phyloP scores from a whole-genome alignment of 2,888 invertebrate genomes.

The Rhagonycha fulva region DNA sequence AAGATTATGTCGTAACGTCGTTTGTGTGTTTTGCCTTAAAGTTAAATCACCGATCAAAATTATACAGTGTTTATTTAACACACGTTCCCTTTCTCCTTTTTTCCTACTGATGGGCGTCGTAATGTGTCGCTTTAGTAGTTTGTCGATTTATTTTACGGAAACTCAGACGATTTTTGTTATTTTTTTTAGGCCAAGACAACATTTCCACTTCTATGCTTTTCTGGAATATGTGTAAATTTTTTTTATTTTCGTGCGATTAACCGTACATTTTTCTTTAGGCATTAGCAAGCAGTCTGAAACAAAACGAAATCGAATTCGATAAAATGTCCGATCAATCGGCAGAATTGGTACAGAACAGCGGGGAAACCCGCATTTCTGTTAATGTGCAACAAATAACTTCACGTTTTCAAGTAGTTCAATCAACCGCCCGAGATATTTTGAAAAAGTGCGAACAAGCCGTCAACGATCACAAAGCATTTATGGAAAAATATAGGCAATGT shows the following conservation, averaged over 20 bases:
- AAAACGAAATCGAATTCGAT: slow-evolving; percentile 86
- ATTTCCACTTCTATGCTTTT: not conserved
- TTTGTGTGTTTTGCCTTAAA: slow-evolving; percentile 15
- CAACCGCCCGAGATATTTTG: slow-evolving; percentile 85
- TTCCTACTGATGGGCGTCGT: slow-evolving; percentile 7
- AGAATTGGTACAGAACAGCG: slow-evolving; percentile 82
- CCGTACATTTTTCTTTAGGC: slow-evolving; percentile 58
- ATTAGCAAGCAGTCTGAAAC: slow-evolving; percentile 75
- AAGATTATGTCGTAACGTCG: slow-evolving; percentile 56
- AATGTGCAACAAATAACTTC: slow-evolving; percentile 89
- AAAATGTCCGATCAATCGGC: slow-evolving; percentile 84
- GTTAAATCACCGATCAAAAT: not conserved
- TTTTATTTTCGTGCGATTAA: not conserved
- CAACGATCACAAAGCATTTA: slow-evolving; percentile 76
- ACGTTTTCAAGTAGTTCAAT: slow-evolving; percentile 86
- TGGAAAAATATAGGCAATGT: slow-evolving; percentile 84
- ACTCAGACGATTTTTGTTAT: not conserved
- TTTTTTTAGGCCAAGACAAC: not conserved
- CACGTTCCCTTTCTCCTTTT: not conserved
- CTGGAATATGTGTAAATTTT: not conserved
- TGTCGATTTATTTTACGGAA: slow-evolving; percentile 3
- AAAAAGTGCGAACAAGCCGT: slow-evolving; percentile 92
- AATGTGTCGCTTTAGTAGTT: slow-evolving; percentile 17
- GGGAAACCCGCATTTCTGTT: slow-evolving; percentile 84
- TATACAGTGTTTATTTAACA: slow-evolving; percentile 5